phyloP scores from a whole-genome alignment of 2,888 invertebrate species.

The Hetaerina titia region DNA sequence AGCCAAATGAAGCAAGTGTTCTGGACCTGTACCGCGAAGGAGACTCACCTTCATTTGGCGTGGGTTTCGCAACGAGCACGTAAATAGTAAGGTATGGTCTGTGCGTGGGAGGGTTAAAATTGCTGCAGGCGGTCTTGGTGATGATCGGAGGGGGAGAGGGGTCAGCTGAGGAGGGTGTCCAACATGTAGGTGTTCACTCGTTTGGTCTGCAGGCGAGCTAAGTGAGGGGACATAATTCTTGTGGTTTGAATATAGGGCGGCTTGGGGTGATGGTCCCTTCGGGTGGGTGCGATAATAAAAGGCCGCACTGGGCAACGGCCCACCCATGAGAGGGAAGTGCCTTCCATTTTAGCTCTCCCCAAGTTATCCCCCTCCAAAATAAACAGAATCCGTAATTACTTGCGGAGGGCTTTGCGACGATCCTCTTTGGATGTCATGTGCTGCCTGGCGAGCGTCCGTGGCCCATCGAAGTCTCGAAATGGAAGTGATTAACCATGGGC shows the following conservation, averaged over 20 bases:
- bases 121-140: not conserved
- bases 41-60: no score
- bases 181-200: not conserved
- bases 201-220: not conserved
- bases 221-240: not conserved
- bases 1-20: no score
- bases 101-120: not conserved
- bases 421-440: not conserved
- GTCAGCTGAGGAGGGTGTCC: not conserved
- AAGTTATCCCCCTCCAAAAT: no score
- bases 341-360: not conserved
- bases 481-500: no score
- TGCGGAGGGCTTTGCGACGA: not conserved
- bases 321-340: not conserved
- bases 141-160: not conserved
- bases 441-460: no score
- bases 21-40: no score
- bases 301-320: not conserved
- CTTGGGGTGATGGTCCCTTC: not conserved
- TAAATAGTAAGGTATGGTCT: not conserved
- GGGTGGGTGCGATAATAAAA: not conserved
- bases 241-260: not conserved
- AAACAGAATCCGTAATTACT: not conserved
- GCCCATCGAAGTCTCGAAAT: no score
- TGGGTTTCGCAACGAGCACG: no score